These are phyloP conservation scores for Papilio polyxenes DNA, from an alignment of 1,140 invertebrate species.

Conservation along the genomic window DNA sequence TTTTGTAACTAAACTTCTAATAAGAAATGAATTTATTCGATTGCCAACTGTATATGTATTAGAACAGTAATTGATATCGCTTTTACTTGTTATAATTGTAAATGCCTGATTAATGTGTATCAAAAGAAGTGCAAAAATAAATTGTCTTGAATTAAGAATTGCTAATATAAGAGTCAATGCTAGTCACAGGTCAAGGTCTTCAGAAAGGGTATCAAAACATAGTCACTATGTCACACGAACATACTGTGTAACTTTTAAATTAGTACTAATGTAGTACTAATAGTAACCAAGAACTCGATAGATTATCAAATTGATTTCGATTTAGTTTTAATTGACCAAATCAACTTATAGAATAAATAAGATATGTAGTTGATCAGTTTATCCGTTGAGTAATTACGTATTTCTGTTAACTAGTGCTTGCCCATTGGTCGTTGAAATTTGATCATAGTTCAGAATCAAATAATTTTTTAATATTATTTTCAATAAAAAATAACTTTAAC, in stretches of 20 bases:
- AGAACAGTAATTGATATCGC: background rate
- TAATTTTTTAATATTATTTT: too few relatives aligned
- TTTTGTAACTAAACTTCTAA: background rate
- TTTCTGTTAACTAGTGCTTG: too few relatives aligned
- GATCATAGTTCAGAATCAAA: too few relatives aligned
- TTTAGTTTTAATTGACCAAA: too few relatives aligned
- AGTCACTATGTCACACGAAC: background rate
- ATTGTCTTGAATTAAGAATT: background rate
- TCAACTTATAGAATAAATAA: too few relatives aligned
- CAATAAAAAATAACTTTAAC: too few relatives aligned
- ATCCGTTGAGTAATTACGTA: too few relatives aligned
- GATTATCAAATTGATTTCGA: too few relatives aligned
- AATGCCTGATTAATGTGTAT: background rate
- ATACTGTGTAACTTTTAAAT: background rate
- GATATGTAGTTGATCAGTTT: too few relatives aligned
- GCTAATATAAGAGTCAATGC: constrained; percentile 17
- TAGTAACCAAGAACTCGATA: too few relatives aligned
- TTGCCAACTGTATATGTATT: background rate
- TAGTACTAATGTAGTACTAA: too few relatives aligned
- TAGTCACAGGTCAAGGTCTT: background rate
- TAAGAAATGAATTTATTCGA: background rate
- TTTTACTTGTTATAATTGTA: background rate
- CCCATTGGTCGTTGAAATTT: too few relatives aligned
- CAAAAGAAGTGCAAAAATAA: background rate
- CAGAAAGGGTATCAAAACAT: background rate